Conservation (phyloP, 1,140 invertebrate species). For the Drosophila lacertosa region DNA sequence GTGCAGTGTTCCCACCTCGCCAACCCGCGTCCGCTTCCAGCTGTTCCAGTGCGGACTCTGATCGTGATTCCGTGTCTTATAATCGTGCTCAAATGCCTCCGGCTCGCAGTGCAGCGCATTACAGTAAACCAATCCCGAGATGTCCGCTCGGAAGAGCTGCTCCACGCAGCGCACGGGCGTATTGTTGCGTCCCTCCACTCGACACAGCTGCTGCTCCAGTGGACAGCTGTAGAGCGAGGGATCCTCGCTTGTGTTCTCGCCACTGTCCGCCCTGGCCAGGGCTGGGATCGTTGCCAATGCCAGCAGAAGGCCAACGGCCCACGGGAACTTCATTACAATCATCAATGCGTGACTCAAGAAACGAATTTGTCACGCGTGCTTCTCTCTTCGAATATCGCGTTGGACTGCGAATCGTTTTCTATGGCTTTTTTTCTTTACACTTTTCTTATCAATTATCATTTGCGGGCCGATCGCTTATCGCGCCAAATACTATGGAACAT, state of each 20-base stretch:
- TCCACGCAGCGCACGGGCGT: not conserved
- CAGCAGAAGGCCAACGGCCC: conserved; percentile 13
- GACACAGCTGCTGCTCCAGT: conserved; percentile 24
- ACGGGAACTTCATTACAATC: conserved; percentile 47
- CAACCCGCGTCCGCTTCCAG: conserved; percentile 62
- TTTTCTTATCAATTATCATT: conserved; percentile 44
- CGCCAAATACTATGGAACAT: conserved; percentile 3
- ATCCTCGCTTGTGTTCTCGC: conserved; percentile 1
- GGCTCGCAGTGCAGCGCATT: conserved; percentile 48
- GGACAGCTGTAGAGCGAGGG: conserved; percentile 19
- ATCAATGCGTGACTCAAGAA: conserved; percentile 56
- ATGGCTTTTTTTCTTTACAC: too few species aligned
- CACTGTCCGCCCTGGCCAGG: not conserved
- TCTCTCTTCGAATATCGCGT: conserved; percentile 35
- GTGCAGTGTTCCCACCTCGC: conserved; percentile 52
- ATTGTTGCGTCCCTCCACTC: not conserved
- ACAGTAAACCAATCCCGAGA: conserved; percentile 34
- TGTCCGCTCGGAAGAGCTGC: not conserved
- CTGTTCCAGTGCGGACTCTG: conserved; percentile 60
- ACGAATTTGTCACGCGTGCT: conserved; percentile 39
- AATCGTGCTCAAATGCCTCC: conserved; percentile 59
- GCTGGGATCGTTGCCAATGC: conserved; percentile 4
- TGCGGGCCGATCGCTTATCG: conserved; percentile 47
- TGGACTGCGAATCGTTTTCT: conserved; percentile 33
- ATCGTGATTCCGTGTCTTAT: conserved; percentile 54